Evolutionary conservation across 2,888 invertebrate genomes (phyloP), one percentile per base, ranked within the genome.

Genomic region (Melieria crassipennis): DNA sequence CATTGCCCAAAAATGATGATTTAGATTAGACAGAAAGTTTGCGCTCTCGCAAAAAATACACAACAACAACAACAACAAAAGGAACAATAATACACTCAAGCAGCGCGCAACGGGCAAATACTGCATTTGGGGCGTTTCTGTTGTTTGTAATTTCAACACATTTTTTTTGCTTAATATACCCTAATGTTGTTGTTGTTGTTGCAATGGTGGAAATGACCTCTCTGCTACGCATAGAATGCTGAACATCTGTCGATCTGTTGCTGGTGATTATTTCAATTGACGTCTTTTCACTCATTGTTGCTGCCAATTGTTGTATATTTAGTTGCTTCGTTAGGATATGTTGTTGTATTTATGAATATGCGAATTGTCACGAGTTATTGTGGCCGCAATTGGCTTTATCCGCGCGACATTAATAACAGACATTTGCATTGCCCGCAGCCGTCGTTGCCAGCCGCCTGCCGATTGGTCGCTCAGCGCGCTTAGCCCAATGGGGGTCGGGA

Each of bases 181-280:
- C 30, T 30, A 2, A 30, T 3, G 30, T 30, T 30, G 30, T 30
- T 30, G 3, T 30, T 30, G 30, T 30, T 30, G 30, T 30, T 30
- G 30, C 30, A 30, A 30, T 30, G 30, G 30, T 30, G 30, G 30
- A 30, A 30, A 30, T 30, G 30, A 30, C 30, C 30, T 30, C 30
- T 30, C 30, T 30, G 30, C 30, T 1, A 1, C 30, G 30, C 30
- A 57, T 57, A 58, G 10, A 10, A 58, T 43, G 77, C 75, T 78
- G 80, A 82, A 82, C 82, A 82, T 82, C 82, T 82, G 82, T 82
- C 84, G 83, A 82, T 82, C 82, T 82, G 10, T 66, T 83, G 79
- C 79, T 76, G 78, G 76, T 79, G 82, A 82, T 82, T 81, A 83
- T 82, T 82, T 81, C 83, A 80, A 80, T 82, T 81, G 81, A 83